A percentile compares a stretch with the other conserved stretches of the same genome.
phyloP scores from a whole-genome alignment of 2,113 vertebrate genomes.

The Setophaga kirtlandii region DNA sequence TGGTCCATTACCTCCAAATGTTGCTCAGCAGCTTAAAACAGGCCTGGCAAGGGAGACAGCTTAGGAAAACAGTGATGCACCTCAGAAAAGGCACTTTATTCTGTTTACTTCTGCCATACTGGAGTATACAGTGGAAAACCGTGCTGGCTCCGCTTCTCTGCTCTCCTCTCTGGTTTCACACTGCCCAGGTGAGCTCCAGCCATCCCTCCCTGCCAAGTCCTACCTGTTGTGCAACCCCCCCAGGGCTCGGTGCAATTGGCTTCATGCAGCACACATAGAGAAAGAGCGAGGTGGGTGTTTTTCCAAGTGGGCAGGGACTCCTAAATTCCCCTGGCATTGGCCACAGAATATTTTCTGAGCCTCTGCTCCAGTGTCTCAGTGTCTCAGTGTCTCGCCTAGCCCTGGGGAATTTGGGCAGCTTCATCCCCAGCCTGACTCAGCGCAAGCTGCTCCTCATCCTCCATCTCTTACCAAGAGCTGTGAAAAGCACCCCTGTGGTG shows the following conservation, averaged over 20 bases:
- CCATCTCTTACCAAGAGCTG: neutral
- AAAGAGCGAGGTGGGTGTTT: neutral
- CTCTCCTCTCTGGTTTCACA: neutral
- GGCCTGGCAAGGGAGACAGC: neutral
- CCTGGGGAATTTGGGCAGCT: slow-evolving; percentile 4
- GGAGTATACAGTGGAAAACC: neutral
- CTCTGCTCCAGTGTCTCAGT: slow-evolving; percentile 28
- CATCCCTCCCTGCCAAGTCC: neutral
- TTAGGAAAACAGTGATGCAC: neutral
- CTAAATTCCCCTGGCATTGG: slow-evolving; percentile 34
- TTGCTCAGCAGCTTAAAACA: neutral
- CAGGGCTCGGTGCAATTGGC: neutral
- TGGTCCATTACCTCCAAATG: neutral
- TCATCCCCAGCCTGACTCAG: slow-evolving; percentile 12
- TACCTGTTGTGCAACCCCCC: neutral
- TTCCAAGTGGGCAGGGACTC: slow-evolving; percentile 36
- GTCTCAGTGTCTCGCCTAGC: neutral
- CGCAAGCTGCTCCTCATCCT: neutral
- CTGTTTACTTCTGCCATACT: neutral
- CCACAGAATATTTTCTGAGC: slow-evolving; percentile 10
- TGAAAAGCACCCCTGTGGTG: neutral
- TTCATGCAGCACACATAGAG: neutral
- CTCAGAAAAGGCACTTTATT: slow-evolving; percentile 43
- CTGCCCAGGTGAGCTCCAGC: neutral
- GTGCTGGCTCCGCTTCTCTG: neutral